Evolutionary conservation across 1,140 invertebrate genomes (phyloP).

Genomic region (Drosophila chauvacae): DNA sequence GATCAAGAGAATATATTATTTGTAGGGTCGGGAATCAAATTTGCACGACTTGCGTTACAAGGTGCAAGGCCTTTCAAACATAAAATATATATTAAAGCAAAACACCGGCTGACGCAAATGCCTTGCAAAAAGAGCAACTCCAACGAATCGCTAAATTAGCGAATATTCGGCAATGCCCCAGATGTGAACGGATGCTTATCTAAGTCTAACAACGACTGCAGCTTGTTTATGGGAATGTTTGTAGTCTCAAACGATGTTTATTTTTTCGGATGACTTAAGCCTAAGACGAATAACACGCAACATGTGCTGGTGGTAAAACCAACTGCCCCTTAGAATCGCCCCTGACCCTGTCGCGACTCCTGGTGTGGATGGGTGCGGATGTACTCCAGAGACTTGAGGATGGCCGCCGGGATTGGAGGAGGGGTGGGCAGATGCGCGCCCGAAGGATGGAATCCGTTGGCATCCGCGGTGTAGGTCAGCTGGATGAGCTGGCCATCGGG

Average conservation of each 20-base stretch:
- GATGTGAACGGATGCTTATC: slow-evolving; percentile 7
- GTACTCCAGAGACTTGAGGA: slow-evolving; percentile 87
- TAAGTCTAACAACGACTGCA: slow-evolving; percentile 2
- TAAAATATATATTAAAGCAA: neutral
- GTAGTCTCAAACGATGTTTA: slow-evolving; percentile 27
- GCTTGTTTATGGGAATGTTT: slow-evolving; percentile 32
- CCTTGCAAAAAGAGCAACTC: neutral
- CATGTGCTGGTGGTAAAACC: slow-evolving; percentile 11
- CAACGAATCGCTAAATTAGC: neutral
- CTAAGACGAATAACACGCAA: slow-evolving; percentile 42
- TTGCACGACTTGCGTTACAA: neutral
- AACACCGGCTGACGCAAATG: neutral
- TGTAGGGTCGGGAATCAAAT: neutral
- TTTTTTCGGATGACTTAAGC: slow-evolving; percentile 46
- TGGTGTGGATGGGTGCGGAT: slow-evolving; percentile 86
- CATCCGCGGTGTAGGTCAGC: slow-evolving; percentile 90
- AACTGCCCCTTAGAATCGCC: slow-evolving; percentile 40
- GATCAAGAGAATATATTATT: neutral
- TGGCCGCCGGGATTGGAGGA: slow-evolving; percentile 90
- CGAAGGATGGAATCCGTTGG: slow-evolving; percentile 90
- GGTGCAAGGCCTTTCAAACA: neutral
- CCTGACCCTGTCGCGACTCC: slow-evolving; percentile 60
- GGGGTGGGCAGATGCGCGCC: slow-evolving; percentile 91
- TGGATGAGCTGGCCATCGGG: slow-evolving; percentile 85
- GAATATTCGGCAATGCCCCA: slow-evolving; percentile 6